Conservation (phyloP, 2,888 invertebrate species). For the Melinopterus prodromus region DNA sequence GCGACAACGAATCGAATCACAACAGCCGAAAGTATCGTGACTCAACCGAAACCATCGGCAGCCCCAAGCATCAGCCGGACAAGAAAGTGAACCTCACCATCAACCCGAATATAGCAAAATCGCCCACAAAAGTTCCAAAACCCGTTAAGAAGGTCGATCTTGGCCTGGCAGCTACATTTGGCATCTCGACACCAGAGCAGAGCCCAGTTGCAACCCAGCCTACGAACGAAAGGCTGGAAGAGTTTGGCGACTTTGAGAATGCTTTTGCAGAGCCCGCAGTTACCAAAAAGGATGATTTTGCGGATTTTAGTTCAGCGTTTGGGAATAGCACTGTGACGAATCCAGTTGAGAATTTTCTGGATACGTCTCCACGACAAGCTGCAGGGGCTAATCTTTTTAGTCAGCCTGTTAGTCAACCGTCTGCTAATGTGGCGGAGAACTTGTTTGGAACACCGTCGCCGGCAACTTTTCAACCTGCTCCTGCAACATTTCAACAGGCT, state of each 20-base stretch:
- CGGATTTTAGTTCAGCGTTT: conserved; percentile 83
- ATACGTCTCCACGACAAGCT: background rate
- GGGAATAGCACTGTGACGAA: background rate
- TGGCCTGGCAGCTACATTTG: conserved; percentile 76
- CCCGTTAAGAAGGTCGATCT: conserved; percentile 68
- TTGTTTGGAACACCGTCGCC: background rate
- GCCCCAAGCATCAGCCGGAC: conserved; percentile 45
- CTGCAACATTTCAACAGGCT: background rate
- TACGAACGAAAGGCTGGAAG: conserved; percentile 49
- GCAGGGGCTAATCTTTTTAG: background rate
- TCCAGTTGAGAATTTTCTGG: background rate
- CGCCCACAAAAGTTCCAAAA: conserved; percentile 59
- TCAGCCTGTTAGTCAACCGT: background rate
- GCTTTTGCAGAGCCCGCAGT: conserved; percentile 64
- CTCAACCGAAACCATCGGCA: conserved; percentile 51
- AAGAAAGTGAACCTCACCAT: conserved; percentile 63
- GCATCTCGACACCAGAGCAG: conserved; percentile 46
- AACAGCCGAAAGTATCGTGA: conserved; percentile 49
- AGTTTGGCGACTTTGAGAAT: conserved; percentile 82
- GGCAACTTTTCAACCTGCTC: conserved; percentile 6
- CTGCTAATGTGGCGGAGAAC: background rate
- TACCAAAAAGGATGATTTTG: conserved; percentile 71
- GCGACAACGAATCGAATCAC: conserved; percentile 69
- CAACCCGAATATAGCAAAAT: conserved; percentile 54
- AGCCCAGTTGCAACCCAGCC: conserved; percentile 19